These are phyloP conservation scores for Machaerirhynchus nigripectus DNA, from an alignment of 2,113 vertebrate species.

Conservation along the genomic window DNA sequence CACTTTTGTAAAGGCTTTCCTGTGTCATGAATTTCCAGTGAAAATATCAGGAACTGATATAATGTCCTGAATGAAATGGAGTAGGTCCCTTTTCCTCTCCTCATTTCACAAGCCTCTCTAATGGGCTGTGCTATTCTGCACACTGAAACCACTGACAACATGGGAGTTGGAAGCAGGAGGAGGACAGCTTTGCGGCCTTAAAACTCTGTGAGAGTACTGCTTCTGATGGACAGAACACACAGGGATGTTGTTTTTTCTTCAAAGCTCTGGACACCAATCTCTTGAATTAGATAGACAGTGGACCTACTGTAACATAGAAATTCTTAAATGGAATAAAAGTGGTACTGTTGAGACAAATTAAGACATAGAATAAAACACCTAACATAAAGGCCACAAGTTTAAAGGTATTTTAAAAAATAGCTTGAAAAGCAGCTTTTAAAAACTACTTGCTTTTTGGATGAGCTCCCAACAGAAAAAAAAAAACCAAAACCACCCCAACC, in stretches of 20 bases:
- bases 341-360: background rate
- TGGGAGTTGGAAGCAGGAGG: background rate
- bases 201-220: background rate
- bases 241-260: background rate
- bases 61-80: background rate
- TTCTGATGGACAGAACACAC: background rate
- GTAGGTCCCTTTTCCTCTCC: background rate
- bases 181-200: accelerated
- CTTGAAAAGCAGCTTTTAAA: no score
- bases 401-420: slow-evolving; percentile 15
- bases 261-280: background rate
- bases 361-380: background rate
- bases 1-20: slow-evolving; percentile 6
- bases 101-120: background rate
- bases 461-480: slow-evolving; percentile 41
- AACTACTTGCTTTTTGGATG: slow-evolving; percentile 40
- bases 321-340: background rate
- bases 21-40: slow-evolving; percentile 28
- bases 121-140: background rate
- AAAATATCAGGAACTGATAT: slow-evolving; percentile 1
- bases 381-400: background rate
- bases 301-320: background rate
- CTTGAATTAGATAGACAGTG: background rate
- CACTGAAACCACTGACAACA: background rate
- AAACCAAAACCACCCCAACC: background rate